A percentile compares a stretch with the other conserved stretches of the same genome.
Evolutionary conservation across 2,113 vertebrate genomes (phyloP).

Genomic region (Carlito syrichta): DNA sequence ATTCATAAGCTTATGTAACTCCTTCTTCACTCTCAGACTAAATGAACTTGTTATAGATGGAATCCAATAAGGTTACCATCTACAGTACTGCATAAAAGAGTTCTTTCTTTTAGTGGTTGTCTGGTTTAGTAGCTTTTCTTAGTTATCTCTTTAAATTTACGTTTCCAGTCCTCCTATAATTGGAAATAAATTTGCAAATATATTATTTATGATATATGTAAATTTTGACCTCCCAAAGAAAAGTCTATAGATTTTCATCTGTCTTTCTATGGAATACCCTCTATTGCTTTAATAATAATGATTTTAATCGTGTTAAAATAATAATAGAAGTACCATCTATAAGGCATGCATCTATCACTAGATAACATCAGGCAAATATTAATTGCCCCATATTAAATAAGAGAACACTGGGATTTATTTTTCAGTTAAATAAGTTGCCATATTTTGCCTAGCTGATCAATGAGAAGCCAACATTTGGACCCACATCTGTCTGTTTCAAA

Average conservation of each 20-base stretch:
- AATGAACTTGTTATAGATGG: constrained; percentile 47
- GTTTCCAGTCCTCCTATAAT: neutral
- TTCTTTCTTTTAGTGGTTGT: constrained; percentile 8
- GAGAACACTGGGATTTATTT: neutral
- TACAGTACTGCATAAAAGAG: neutral
- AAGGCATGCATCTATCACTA: neutral
- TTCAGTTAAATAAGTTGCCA: neutral
- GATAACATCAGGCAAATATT: neutral
- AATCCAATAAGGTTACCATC: constrained; percentile 48
- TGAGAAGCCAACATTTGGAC: neutral
- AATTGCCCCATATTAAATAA: neutral
- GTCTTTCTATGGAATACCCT: neutral
- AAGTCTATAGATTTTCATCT: neutral
- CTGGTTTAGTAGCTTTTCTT: constrained; percentile 3
- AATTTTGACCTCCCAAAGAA: neutral
- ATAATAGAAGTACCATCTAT: neutral
- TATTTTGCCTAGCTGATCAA: neutral
- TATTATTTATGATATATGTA: neutral
- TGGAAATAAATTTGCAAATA: neutral
- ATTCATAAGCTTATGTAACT: constrained; percentile 70
- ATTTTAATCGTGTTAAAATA: neutral
- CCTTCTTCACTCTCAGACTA: constrained; percentile 46
- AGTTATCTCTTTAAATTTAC: neutral
- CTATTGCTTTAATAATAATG: neutral
- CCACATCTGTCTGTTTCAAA: neutral